Base-by-base conservation (phyloP, 2,888 invertebrate genomes). In the Protophormia terraenovae region DNA sequence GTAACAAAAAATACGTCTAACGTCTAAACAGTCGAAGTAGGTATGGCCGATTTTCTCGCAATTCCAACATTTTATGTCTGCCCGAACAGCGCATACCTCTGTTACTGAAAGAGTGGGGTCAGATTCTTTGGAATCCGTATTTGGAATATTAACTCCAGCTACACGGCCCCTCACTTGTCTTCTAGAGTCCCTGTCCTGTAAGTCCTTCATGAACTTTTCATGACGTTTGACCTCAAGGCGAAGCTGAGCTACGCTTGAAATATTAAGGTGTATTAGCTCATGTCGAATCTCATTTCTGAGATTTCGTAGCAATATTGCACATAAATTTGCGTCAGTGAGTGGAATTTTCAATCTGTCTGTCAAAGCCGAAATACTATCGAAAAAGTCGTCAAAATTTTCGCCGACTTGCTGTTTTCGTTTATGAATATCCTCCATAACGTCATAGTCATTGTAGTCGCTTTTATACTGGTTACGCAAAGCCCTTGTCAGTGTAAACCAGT, bases 281-380 rank as follows among this genome's bases (percentile, higher is more conserved):
- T 66, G 67, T 6, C 67, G n/a, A 8, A 67, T 67, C 22, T 67
- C 50, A 16, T 24, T n/a, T 62, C 38, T 29, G 16, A 62, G 29
- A 27, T 62, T 62, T 8, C 38, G 62, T 3, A 27, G 12, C 22
- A 62, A 16, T 19, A 62, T 32, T 6, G 53, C 35, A 72, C 55
- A 58, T 8, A 71, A 14, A 6, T 55, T 35, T 5, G 2, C 12
- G 8, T 53, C 71, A 10, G 16, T 10, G 1, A 71, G 27, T 7
- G 71, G 38, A 22, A 8, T 16, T 45, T 32, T 50, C 3, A 53
- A 35, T 38, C 14, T 71, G 27, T 71, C 72, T 5, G 55, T 24
- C 35, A 58, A 16, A 1, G 8, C n/a, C 55, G 32, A 24, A 24
- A 72, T 35, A 3, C 14, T 19, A 24, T 73, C 73, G 3, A 32